Conservation (phyloP, 2,113 vertebrate genomes). For the Apistogramma diplotaenia region DNA sequence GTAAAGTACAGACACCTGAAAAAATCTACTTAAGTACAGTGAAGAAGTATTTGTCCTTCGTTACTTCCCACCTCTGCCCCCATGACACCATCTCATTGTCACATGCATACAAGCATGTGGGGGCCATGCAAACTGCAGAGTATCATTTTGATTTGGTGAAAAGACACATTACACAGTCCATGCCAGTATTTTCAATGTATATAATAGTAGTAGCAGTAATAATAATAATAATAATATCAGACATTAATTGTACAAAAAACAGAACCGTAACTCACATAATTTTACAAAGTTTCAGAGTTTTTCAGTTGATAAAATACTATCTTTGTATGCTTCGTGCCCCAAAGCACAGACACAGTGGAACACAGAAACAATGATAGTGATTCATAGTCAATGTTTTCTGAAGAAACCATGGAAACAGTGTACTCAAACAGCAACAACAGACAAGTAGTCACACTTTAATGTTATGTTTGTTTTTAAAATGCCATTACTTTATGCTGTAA, state of each 20-base stretch:
- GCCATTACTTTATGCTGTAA: background rate
- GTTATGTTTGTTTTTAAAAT: background rate
- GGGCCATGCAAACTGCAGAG: too few relatives aligned
- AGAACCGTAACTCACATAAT: background rate
- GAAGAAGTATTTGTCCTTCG: too few relatives aligned
- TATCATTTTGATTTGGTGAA: too few relatives aligned
- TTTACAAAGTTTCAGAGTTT: background rate
- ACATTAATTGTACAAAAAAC: background rate
- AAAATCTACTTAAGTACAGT: too few relatives aligned
- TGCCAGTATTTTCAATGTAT: too few relatives aligned
- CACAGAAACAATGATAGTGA: slow-evolving; percentile 39
- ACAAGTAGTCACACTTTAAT: background rate
- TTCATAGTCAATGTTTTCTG: slow-evolving; percentile 26
- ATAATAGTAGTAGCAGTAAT: too few relatives aligned
- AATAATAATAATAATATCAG: too few relatives aligned
- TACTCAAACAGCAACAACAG: slow-evolving; percentile 42
- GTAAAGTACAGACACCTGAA: too few relatives aligned
- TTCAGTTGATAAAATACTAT: background rate
- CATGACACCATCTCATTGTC: too few relatives aligned
- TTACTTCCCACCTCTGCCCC: too few relatives aligned
- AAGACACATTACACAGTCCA: too few relatives aligned
- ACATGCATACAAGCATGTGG: too few relatives aligned
- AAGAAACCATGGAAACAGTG: slow-evolving; percentile 50
- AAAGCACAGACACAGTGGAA: slow-evolving; percentile 2
- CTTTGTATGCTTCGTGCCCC: slow-evolving; percentile 31